Evolutionary conservation across 2,113 vertebrate species (phyloP), one percentile per base, ranked within the genome.

Genomic region (Electrona antarctica): DNA sequence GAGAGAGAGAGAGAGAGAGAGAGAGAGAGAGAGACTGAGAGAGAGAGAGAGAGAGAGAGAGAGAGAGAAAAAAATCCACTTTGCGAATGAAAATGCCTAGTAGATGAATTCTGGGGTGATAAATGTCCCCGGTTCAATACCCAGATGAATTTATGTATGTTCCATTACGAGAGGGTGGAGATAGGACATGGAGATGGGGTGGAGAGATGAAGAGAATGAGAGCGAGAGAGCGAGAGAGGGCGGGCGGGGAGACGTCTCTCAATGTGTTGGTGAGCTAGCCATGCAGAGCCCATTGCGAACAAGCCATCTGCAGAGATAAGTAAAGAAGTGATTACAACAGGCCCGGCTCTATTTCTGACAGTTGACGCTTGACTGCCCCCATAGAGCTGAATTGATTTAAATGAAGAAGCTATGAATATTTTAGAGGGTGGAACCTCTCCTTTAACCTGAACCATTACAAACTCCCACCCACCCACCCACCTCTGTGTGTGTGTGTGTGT

Each of bases 321-420:
- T 85, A 90, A 90, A 90, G 89, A 91, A 88, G 87, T 89, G 86
- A 88, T 90, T 89, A 91, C 87, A 88, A 88, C 86, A 88, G 87
- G 78, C 81, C 78, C 76, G 46, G 87, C 89, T 89, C 90, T 77
- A 86, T 90, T 87, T 90, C 91, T 89, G 85, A 91, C 89, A 88
- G 90, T 84, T 83, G 79, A 87, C 78, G 88, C 91, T 82, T 64
- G 85, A 78, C 84, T 89, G 84, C 79, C 59, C 87, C 82, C 78
- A 73, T 66, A 83, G 77, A 86, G 86, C 67, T 5, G 86, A 89
- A 89, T 88, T 90, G 89, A 92, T 93, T 93, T 91, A 91, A 91
- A 93, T 91, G 88, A 91, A 93, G 90, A 88, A 89, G 87, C 91
- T 90, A 91, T 93, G 89, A 93, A 92, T 92, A 92, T 91, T 93